Evolutionary conservation across 2,888 invertebrate species (phyloP).

Genomic region (Pimpla rufipes): DNA sequence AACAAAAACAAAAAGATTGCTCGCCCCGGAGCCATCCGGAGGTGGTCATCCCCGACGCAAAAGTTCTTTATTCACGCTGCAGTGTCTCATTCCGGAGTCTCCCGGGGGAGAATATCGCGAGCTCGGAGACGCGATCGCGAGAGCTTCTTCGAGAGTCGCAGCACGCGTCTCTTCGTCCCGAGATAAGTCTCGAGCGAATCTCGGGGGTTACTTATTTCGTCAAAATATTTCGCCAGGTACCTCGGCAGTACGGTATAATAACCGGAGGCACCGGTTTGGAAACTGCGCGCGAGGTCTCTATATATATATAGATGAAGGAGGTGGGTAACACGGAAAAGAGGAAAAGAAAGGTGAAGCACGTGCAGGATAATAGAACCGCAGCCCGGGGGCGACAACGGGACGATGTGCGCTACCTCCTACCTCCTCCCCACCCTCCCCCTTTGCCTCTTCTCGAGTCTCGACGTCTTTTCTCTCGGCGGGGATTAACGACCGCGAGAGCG

Average conservation of each 20-base stretch:
- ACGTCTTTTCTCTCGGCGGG: slow-evolving; percentile 50
- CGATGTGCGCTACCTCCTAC: slow-evolving; percentile 23
- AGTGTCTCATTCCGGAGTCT: slow-evolving; percentile 10
- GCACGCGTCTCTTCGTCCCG: slow-evolving; percentile 13
- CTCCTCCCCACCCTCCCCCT: not conserved
- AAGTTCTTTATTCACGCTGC: slow-evolving; percentile 15
- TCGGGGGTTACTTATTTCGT: slow-evolving; percentile 41
- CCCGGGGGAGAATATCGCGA: slow-evolving; percentile 3
- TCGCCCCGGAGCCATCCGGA: not conserved
- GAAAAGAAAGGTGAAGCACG: slow-evolving; percentile 51
- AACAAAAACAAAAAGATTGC: not conserved
- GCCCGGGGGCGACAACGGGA: slow-evolving; percentile 51
- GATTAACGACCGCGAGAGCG: slow-evolving; percentile 56
- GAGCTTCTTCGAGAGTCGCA: slow-evolving; percentile 20
- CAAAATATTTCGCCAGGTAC: slow-evolving; percentile 45
- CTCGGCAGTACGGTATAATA: slow-evolving; percentile 28
- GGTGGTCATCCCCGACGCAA: not conserved
- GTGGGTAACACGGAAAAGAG: slow-evolving; percentile 37
- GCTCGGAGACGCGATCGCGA: not conserved
- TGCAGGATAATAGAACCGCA: slow-evolving; percentile 52
- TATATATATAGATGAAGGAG: not conserved
- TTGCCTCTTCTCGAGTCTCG: slow-evolving; percentile 29
- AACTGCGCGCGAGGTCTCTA: slow-evolving; percentile 7
- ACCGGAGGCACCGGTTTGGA: slow-evolving; percentile 40
- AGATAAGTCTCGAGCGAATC: slow-evolving; percentile 32